These are phyloP conservation scores for Xanthia icteritia DNA, from an alignment of 2,888 invertebrate species.

Conservation along the genomic window DNA sequence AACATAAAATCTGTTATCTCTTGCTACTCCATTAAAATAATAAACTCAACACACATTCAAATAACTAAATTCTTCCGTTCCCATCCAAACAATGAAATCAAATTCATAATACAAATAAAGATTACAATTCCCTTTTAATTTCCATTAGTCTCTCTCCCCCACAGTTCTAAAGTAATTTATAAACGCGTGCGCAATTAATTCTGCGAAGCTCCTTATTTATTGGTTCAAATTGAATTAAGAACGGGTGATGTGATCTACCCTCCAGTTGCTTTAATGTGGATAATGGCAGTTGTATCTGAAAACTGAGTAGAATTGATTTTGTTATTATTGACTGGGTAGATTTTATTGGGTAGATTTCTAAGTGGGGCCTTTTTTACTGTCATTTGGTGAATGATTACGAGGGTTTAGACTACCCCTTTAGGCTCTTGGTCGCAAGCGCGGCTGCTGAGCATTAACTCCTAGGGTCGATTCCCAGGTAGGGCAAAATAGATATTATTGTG, in stretches of 20 bases:
- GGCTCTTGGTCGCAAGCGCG: background rate
- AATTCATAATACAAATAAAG: slow-evolving; percentile 29
- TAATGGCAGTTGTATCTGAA: slow-evolving; percentile 39
- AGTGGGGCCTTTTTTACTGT: background rate
- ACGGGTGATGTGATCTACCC: slow-evolving; percentile 64
- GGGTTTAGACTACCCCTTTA: background rate
- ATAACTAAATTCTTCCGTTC: slow-evolving; percentile 2
- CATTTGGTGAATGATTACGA: background rate
- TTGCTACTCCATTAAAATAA: background rate
- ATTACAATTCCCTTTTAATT: slow-evolving; percentile 34
- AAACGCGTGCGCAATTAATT: slow-evolving; percentile 62
- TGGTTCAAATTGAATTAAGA: slow-evolving; percentile 67
- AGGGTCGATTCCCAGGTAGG: background rate
- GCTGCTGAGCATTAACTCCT: background rate
- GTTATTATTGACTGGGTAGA: slow-evolving; percentile 3
- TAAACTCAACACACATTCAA: background rate
- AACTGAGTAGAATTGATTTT: slow-evolving; percentile 18
- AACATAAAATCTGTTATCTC: background rate
- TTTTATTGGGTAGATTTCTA: background rate
- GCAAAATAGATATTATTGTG: background rate
- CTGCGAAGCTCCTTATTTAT: slow-evolving; percentile 59
- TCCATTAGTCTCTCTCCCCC: slow-evolving; percentile 52
- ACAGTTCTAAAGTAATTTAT: slow-evolving; percentile 57
- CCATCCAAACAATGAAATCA: slow-evolving; percentile 25
- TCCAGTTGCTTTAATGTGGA: slow-evolving; percentile 33